A percentile compares a stretch with the other conserved stretches of the same genome.
Conservation (phyloP, 2,113 vertebrate species). For the Burhinus oedicnemus region DNA sequence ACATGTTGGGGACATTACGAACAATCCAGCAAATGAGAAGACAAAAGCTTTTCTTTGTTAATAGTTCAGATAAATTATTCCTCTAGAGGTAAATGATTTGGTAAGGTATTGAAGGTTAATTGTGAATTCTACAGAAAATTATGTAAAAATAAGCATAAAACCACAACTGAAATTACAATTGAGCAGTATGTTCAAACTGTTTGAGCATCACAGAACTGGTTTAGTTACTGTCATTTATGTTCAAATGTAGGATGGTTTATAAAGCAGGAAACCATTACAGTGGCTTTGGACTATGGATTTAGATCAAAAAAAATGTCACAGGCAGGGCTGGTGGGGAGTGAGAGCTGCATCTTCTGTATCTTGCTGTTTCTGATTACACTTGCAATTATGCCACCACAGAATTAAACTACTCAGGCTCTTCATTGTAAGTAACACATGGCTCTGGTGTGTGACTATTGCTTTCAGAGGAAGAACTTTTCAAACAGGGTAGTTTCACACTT, state of each 20-base stretch:
- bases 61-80: not conserved
- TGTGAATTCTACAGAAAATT: constrained; percentile 29
- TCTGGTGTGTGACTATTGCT: not conserved
- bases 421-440: not conserved
- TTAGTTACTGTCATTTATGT: not conserved
- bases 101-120: constrained; percentile 44
- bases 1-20: not conserved
- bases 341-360: not conserved
- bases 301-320: not conserved
- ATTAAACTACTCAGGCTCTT: not conserved
- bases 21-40: not conserved
- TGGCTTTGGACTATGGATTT: not conserved
- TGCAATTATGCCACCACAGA: not conserved
- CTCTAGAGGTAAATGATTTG: not conserved
- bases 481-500: not conserved
- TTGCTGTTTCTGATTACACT: not conserved
- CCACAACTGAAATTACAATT: not conserved
- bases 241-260: constrained; percentile 1
- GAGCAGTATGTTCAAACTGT: not conserved
- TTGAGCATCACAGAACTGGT: constrained; percentile 26
- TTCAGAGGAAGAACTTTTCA: not conserved
- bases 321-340: not conserved
- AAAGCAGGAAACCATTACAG: constrained; percentile 15
- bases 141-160: constrained; percentile 25
- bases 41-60: not conserved